Conservation (phyloP, 1,140 invertebrate species). For the Zelostemma sp. region DNA sequence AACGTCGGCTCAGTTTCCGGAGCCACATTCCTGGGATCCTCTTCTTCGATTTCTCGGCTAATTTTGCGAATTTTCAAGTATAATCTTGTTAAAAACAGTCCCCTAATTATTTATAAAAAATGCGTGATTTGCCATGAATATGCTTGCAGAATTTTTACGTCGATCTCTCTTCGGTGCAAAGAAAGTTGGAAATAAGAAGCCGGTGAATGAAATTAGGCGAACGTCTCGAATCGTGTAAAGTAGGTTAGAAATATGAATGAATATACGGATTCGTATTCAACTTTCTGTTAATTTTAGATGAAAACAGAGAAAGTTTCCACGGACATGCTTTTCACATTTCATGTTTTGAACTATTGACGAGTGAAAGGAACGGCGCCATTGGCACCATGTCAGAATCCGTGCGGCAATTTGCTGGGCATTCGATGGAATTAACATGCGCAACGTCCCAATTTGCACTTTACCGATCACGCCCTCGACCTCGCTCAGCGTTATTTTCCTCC, state of each 20-base stretch:
- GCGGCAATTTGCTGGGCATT: constrained; percentile 21
- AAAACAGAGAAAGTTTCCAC: constrained; percentile 31
- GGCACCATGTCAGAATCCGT: constrained; percentile 18
- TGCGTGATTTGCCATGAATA: too few relatives aligned
- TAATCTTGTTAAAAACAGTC: too few relatives aligned
- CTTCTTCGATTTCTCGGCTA: constrained; percentile 23
- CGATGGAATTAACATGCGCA: constrained; percentile 32
- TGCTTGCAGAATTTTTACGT: too few relatives aligned
- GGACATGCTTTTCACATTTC: constrained; percentile 37
- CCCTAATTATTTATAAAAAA: too few relatives aligned
- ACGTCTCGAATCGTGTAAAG: too few relatives aligned
- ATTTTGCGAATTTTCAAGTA: too few relatives aligned
- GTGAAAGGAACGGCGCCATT: constrained; percentile 33
- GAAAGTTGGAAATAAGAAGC: too few relatives aligned
- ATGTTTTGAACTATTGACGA: constrained; percentile 28
- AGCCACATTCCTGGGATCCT: constrained; percentile 38
- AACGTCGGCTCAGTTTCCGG: constrained; percentile 33
- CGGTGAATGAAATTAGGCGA: too few relatives aligned
- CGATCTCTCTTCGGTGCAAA: too few relatives aligned
- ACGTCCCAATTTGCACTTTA: neutral
- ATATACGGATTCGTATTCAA: neutral
- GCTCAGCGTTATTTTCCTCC: neutral
- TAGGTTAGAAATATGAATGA: neutral
- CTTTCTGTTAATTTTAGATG: constrained; percentile 8
- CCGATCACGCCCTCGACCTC: neutral